Base-by-base conservation (phyloP, 2,888 invertebrate genomes). In the Sarcophaga variegata region DNA sequence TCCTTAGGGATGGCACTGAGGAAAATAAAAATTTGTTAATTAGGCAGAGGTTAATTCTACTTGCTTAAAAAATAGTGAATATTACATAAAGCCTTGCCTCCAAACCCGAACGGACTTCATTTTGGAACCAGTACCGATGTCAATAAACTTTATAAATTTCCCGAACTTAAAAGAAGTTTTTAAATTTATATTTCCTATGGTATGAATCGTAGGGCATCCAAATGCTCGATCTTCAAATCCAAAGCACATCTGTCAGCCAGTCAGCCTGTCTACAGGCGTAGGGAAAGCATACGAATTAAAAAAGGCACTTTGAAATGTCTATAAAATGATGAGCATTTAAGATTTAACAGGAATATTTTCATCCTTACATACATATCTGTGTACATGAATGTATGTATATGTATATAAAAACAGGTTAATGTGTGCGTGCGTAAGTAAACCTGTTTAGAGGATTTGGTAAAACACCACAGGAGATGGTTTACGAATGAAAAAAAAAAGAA, bases 391-490 rank as follows among this genome's bases (percentile, higher is more conserved):
- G 77, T 45, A 63, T 12, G 17, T 25, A 0, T 60, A 12, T 0
- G 5, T n/a, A 67, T 83, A 6, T 37, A 37, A 74, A 74, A 20
- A 63, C 74, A 12, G 6, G 45, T 37, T 37, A 1, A 37, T 14
- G 60, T 63, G 45, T 72, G 47, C 27, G 64, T 70, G 60, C 64
- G 49, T 75, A 49, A 45, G 17, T 77, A 47, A 90, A 89, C 90
- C 69, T 71, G 72, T 45, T 79, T 72, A 79, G 84, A 85, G 76
- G 78, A 89, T 89, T 89, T 88, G 82, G 72, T 83, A 79, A 81
- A 89, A 85, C 86, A 85, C 89, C 88, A 81, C 88, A 88, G 89
- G 89, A 89, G 88, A 87, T 88, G 89, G 88, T 82, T 89, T 87
- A 82, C 70, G 62, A 74, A 76, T 59, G 66, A 59, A 72, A 79